Conservation (phyloP, 92 coral and sea anemone genomes). For the Umimayanthus chanpuru region DNA sequence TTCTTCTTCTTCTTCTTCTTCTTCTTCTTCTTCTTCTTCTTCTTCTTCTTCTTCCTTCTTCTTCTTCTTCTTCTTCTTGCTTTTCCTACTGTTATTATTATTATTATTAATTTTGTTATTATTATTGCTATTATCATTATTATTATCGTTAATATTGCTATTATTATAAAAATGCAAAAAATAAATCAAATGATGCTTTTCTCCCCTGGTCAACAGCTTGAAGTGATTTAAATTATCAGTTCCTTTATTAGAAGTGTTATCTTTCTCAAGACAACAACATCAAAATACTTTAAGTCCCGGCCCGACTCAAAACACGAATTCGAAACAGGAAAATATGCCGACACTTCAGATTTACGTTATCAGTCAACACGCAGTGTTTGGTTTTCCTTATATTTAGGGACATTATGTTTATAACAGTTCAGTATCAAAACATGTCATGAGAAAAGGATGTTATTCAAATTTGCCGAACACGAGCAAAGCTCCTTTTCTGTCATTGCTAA, state of each 20-base stretch:
- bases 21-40: no score
- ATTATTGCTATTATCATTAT: no score
- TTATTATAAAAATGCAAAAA: no score
- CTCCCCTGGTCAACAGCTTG: neutral
- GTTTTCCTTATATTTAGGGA: neutral
- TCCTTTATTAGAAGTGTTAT: neutral
- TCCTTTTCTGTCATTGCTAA: neutral
- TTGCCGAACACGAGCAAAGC: neutral
- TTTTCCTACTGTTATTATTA: no score
- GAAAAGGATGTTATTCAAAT: neutral
- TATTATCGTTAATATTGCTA: no score
- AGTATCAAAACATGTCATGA: neutral
- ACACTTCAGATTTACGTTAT: neutral
- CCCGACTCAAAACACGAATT: neutral
- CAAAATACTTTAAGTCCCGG: neutral
- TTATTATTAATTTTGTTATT: no score
- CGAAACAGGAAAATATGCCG: conserved; percentile 13
- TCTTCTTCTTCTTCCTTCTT: no score
- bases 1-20: no score
- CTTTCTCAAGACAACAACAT: neutral
- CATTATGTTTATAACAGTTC: no score
- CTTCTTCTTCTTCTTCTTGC: no score
- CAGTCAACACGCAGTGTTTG: neutral
- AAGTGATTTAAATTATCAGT: neutral
- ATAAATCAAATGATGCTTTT: neutral